A percentile compares a stretch with the other conserved stretches of the same genome.
phyloP scores from a whole-genome alignment of 2,797 vertebrate species.

The Anomalospiza imberbis region DNA sequence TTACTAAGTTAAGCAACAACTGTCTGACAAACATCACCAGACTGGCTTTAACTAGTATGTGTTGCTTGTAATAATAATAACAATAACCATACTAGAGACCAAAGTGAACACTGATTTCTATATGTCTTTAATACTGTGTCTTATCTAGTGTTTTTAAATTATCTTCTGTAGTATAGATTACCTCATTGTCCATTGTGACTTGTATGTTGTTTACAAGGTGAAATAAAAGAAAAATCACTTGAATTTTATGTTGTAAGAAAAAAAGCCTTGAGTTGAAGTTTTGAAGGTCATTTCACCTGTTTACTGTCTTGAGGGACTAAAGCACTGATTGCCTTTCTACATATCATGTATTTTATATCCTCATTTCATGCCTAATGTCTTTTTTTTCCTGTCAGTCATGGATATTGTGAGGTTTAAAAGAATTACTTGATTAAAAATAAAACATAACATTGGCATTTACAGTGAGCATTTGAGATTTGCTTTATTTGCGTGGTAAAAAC shows the following conservation, averaged over 20 bases:
- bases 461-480: not conserved
- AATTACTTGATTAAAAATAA: conserved; percentile 84
- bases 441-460: conserved; percentile 79
- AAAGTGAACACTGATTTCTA: conserved; percentile 79
- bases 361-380: conserved; percentile 76
- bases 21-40: conserved; percentile 66
- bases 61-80: conserved; percentile 71
- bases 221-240: conserved; percentile 73
- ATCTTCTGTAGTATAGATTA: conserved; percentile 76
- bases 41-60: conserved; percentile 69
- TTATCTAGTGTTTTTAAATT: conserved; percentile 79
- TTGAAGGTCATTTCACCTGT: conserved; percentile 61
- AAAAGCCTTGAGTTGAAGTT: conserved; percentile 54
- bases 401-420: conserved; percentile 79
- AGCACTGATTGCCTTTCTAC: conserved; percentile 80
- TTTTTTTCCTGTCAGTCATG: conserved; percentile 78
- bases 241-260: conserved; percentile 70
- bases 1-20: conserved; percentile 64
- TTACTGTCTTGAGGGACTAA: conserved; percentile 69
- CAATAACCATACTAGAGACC: conserved; percentile 76
- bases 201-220: conserved; percentile 79
- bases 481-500: not conserved
- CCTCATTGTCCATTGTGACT: conserved; percentile 76
- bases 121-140: conserved; percentile 77
- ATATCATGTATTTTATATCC: conserved; percentile 77